These are phyloP conservation scores for Abrostola tripartita DNA, from an alignment of 2,888 invertebrate genomes.

Conservation along the genomic window DNA sequence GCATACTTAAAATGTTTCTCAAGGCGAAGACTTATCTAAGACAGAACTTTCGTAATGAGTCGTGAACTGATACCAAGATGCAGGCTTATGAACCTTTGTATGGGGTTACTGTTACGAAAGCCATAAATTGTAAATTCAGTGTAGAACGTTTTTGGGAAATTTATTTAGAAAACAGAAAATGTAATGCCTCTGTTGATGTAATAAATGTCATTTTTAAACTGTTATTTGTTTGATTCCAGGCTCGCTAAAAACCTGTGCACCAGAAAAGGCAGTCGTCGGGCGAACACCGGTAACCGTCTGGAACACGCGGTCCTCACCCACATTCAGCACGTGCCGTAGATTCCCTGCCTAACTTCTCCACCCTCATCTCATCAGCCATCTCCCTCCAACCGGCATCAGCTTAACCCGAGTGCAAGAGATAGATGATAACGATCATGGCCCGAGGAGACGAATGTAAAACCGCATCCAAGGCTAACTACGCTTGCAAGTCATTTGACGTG, in stretches of 20 bases:
- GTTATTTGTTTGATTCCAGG: constrained; percentile 82
- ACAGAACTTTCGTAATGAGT: constrained; percentile 27
- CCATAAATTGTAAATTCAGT: too few species aligned
- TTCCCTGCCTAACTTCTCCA: constrained; percentile 40
- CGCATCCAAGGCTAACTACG: constrained; percentile 78
- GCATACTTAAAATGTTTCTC: constrained; percentile 34
- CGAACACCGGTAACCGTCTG: constrained; percentile 94
- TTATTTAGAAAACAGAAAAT: too few species aligned
- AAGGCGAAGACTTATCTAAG: constrained; percentile 22
- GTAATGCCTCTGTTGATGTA: too few species aligned
- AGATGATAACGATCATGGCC: constrained; percentile 76
- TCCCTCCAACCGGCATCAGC: constrained; percentile 72
- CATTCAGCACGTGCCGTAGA: constrained; percentile 95
- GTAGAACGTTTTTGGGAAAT: too few species aligned
- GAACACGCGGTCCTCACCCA: constrained; percentile 95
- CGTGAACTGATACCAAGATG: constrained; percentile 5
- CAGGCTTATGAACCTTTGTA: constrained; percentile 38
- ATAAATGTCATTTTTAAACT: too few species aligned
- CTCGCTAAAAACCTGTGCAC: constrained; percentile 94
- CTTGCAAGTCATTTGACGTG: constrained; percentile 80
- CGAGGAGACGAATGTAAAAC: constrained; percentile 86
- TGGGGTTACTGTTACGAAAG: background rate
- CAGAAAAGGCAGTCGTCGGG: constrained; percentile 94
- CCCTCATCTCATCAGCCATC: constrained; percentile 64
- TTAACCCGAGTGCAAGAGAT: constrained; percentile 67